Evolutionary conservation across 2,888 invertebrate genomes (phyloP), one percentile per base, ranked within the genome.

Genomic region (Eupithecia centaureata): DNA sequence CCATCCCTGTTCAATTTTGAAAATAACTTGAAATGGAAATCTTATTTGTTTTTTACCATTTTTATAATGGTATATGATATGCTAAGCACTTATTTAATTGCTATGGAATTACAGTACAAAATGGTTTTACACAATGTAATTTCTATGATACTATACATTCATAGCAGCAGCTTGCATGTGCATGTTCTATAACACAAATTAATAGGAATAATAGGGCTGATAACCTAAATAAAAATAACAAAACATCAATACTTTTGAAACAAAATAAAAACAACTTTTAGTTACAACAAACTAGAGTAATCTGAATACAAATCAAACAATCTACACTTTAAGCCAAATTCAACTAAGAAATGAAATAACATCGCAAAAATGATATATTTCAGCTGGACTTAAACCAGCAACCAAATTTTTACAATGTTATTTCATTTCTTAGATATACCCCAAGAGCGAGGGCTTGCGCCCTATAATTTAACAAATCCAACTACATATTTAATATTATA

Each of bases 211-310:
- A 47, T 42, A 42, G 42, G 42, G 42, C 10, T 42, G 3, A 22
- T 47, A 15, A 52, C 52, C 15, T 52, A 52, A 52, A 52, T 27
- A 52, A 52, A 5, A 52, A 52, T 52, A 52, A 52, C 27, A 52
- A 52, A 25, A 27, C 2, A 10, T 52, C 51, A 51, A 52, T 52
- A 27, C 27, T 47, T 52, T 52, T 52, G 27, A 52, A 52, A 51
- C 8, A 52, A 52, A 52, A 52, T 7, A 52, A 52, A 27, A 52
- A 52, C 47, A 47, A 47, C 42, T 42, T 38, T 38, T 38, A n/a
- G 42, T n/a, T 10, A 22, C 47, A 42, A 22, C 47, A 30, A 30
- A 30, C 30, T n/a, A 42, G 32, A 33, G 47, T 22, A 22, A 22
- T 47, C 47, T 47, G 22, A 22, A 22, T 10, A n/a, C n/a, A n/a